A percentile compares a stretch with the other conserved stretches of the same genome.
Conservation (phyloP, 2,113 vertebrate species). For the Megaleporinus macrocephalus region DNA sequence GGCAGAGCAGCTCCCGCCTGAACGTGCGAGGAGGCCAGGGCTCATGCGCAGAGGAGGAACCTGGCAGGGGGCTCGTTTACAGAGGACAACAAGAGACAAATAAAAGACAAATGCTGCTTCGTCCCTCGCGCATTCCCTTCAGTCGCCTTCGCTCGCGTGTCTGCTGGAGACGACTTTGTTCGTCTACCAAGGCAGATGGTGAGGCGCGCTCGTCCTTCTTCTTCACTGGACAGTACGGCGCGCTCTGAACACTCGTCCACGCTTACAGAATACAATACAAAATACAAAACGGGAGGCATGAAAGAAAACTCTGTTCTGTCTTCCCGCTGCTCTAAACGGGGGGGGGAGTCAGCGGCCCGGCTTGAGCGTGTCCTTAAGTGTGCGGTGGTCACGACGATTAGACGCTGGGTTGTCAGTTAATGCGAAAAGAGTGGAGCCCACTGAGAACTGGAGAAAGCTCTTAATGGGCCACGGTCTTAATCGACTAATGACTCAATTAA, state of each 20-base stretch:
- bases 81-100: neutral
- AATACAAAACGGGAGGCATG: neutral
- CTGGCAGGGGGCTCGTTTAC: neutral
- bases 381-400: neutral
- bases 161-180: neutral
- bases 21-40: conserved; percentile 49
- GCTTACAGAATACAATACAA: neutral
- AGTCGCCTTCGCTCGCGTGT: neutral
- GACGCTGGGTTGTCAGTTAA: neutral
- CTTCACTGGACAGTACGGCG: neutral
- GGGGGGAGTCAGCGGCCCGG: too few species aligned
- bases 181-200: neutral
- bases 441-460: conserved; percentile 4
- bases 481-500: conserved; percentile 39
- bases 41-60: neutral
- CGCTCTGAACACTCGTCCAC: neutral
- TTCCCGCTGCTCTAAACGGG: too few species aligned
- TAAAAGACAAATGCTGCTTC: neutral
- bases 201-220: neutral
- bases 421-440: neutral
- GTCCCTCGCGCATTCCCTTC: neutral
- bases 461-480: neutral
- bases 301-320: too few species aligned
- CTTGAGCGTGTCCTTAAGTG: conserved; percentile 8
- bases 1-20: conserved; percentile 59